These are phyloP conservation scores for Plagodis pulveraria DNA, from an alignment of 2,888 invertebrate genomes.

Conservation along the genomic window DNA sequence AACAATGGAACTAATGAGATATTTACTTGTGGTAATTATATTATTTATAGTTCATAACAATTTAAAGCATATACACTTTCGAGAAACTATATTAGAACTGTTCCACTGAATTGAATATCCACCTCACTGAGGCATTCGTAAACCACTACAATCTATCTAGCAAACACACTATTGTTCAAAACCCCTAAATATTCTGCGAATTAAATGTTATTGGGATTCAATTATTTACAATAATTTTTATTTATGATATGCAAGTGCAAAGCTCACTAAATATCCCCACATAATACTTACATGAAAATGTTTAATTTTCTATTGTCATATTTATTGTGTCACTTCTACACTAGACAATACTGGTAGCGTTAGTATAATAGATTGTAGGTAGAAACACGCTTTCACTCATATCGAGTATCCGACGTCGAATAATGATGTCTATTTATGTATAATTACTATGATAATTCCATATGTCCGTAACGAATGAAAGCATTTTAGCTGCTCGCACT, in stretches of 20 bases:
- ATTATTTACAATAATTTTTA: constrained; percentile 69
- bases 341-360: constrained; percentile 59
- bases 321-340: constrained; percentile 64
- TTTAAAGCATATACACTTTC: constrained; percentile 18
- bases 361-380: constrained; percentile 49
- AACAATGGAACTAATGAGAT: constrained; percentile 39
- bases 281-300: constrained; percentile 54
- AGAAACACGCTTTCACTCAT: constrained; percentile 18
- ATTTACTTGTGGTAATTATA: constrained; percentile 27
- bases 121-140: constrained; percentile 29
- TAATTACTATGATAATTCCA: constrained; percentile 43
- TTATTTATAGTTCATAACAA: constrained; percentile 33
- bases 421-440: constrained; percentile 2
- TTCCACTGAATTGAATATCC: constrained; percentile 22
- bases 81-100: constrained; percentile 7
- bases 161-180: constrained; percentile 38
- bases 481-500: constrained; percentile 81
- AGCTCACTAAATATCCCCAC: constrained; percentile 79
- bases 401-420: constrained; percentile 15
- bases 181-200: constrained; percentile 44
- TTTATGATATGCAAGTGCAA: constrained; percentile 84
- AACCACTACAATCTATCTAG: constrained; percentile 36
- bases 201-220: constrained; percentile 59
- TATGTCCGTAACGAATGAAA: constrained; percentile 66
- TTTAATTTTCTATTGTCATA: constrained; percentile 61